These are phyloP conservation scores for Ambastaia sidthimunki DNA, from an alignment of 2,797 vertebrate genomes.

Conservation along the genomic window DNA sequence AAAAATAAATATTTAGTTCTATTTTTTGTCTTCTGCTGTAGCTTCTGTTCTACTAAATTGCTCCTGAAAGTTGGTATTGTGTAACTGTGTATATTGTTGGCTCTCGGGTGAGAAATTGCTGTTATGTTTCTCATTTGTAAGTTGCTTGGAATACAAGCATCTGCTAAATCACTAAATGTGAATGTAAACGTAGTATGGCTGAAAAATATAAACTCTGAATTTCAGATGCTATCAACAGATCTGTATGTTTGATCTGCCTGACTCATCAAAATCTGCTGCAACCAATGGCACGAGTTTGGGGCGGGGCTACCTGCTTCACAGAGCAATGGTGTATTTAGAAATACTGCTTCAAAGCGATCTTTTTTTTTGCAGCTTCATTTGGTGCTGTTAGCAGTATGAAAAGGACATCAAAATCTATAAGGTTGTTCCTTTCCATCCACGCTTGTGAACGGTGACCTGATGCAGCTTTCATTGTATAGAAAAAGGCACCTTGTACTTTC, in stretches of 20 bases:
- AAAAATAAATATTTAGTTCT: neutral
- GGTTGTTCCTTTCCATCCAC: too few species aligned
- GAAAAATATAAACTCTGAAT: neutral
- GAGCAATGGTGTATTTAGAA: too few species aligned
- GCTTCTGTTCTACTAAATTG: neutral
- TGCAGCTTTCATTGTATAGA: neutral
- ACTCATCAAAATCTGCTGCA: neutral
- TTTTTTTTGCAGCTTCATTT: too few species aligned
- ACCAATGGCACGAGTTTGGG: neutral
- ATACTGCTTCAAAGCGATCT: too few species aligned
- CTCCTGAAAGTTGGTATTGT: neutral
- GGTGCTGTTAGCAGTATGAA: too few species aligned
- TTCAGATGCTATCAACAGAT: neutral
- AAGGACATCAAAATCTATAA: too few species aligned
- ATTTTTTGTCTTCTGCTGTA: neutral
- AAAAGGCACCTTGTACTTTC: neutral
- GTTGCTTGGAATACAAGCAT: neutral
- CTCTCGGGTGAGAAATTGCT: neutral
- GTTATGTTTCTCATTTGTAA: constrained; percentile 5
- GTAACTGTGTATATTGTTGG: neutral
- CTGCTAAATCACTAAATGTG: neutral
- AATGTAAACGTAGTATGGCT: neutral
- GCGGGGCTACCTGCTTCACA: neutral
- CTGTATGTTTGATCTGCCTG: neutral
- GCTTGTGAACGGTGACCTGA: neutral